These are phyloP conservation scores for Chloroclysta siterata DNA, from an alignment of 2,888 invertebrate species.

Conservation along the genomic window DNA sequence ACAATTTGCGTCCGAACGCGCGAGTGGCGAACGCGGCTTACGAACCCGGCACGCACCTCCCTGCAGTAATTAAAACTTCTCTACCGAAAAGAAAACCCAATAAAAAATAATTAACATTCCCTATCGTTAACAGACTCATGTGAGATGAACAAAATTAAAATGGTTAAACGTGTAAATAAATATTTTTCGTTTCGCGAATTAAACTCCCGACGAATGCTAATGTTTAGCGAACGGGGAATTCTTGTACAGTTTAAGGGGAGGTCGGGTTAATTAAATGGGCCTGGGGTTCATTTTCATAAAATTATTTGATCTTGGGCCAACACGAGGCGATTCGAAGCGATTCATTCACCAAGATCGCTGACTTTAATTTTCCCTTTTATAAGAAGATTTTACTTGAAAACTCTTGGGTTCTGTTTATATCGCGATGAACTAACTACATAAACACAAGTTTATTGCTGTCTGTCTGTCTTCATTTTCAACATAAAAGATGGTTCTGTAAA, in stretches of 20 bases:
- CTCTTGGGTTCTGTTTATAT: slow-evolving; percentile 54
- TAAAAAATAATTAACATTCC: slow-evolving; percentile 71
- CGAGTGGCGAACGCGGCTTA: slow-evolving; percentile 48
- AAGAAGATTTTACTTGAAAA: slow-evolving; percentile 51
- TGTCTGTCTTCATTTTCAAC: slow-evolving; percentile 65
- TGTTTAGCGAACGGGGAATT: slow-evolving; percentile 79
- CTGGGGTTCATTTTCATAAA: slow-evolving; percentile 80
- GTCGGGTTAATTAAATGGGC: slow-evolving; percentile 82
- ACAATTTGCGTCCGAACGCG: slow-evolving; percentile 64
- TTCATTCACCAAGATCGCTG: slow-evolving; percentile 66
- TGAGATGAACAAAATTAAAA: slow-evolving; percentile 65
- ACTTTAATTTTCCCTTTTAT: slow-evolving; percentile 73
- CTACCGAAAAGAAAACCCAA: slow-evolving; percentile 73
- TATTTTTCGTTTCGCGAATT: slow-evolving; percentile 73
- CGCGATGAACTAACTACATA: slow-evolving; percentile 62
- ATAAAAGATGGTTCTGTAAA: slow-evolving; percentile 57
- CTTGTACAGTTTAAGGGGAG: slow-evolving; percentile 80
- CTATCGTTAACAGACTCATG: slow-evolving; percentile 62
- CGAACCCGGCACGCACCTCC: slow-evolving; percentile 61
- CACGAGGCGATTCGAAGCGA: slow-evolving; percentile 66
- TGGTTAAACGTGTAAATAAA: slow-evolving; percentile 69
- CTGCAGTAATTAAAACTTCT: slow-evolving; percentile 74
- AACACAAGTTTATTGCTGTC: slow-evolving; percentile 71
- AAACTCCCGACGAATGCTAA: slow-evolving; percentile 81
- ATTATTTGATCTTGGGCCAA: slow-evolving; percentile 79